Evolutionary conservation across 2,797 vertebrate species (phyloP).

Genomic region (Petrocephalus sullivani): DNA sequence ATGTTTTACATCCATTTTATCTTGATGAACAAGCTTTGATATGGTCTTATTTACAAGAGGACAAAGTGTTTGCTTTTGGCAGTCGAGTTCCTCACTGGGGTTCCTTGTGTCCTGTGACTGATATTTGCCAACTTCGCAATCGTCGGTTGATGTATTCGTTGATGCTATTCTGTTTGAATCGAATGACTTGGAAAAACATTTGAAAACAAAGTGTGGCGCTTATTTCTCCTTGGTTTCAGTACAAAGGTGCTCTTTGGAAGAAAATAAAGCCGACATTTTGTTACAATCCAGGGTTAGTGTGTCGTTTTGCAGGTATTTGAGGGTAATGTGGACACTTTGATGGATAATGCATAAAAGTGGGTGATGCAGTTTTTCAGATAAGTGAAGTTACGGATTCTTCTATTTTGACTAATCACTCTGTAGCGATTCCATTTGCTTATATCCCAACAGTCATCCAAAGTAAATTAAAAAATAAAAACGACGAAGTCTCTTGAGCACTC

Average conservation of each 20-base stretch:
- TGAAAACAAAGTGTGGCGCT: constrained; percentile 1
- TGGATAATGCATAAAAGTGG: neutral
- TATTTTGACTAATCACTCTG: neutral
- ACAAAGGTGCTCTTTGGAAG: neutral
- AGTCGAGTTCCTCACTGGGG: neutral
- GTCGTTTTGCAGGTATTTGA: neutral
- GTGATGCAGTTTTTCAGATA: neutral
- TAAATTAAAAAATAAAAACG: neutral
- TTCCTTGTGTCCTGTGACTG: neutral
- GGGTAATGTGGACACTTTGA: neutral
- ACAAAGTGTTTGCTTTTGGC: neutral
- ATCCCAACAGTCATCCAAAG: neutral
- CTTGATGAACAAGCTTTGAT: neutral
- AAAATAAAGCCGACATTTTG: constrained; percentile 13
- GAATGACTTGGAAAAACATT: neutral
- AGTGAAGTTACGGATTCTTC: neutral
- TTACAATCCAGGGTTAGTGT: neutral
- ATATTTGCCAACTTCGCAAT: neutral
- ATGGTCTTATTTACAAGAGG: constrained; percentile 8
- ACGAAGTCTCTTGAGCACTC: neutral
- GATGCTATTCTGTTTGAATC: neutral
- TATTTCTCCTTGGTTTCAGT: constrained; percentile 3
- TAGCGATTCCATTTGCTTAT: neutral
- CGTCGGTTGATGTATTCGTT: constrained; percentile 1
- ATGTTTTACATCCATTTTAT: constrained; percentile 11